phyloP scores from a whole-genome alignment of 2,797 vertebrate species.

The Fistularia commersonii region DNA sequence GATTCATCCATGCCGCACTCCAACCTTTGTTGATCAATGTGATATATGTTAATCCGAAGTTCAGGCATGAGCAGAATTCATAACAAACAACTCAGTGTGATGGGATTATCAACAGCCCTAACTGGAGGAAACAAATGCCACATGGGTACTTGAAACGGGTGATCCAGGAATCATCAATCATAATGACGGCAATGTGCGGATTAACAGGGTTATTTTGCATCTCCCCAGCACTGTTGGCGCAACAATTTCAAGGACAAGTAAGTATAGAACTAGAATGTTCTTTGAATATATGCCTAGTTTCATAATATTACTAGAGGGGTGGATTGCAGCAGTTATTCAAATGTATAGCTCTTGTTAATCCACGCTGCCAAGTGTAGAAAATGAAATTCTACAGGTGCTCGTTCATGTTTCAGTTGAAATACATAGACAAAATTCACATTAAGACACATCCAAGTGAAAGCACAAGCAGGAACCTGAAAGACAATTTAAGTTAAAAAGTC shows the following conservation, averaged over 20 bases:
- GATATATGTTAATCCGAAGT: constrained; percentile 65
- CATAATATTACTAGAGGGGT: background rate
- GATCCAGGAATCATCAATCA: constrained; percentile 34
- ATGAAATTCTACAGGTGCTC: no score
- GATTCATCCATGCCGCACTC: constrained; percentile 56
- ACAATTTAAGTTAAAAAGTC: no score
- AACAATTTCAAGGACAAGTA: constrained; percentile 50
- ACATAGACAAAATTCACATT: no score
- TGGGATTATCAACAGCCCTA: constrained; percentile 50
- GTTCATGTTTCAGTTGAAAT: no score
- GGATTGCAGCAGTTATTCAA: no score
- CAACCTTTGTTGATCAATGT: constrained; percentile 65
- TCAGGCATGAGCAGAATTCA: constrained; percentile 58
- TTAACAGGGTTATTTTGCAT: constrained; percentile 35
- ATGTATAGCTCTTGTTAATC: no score
- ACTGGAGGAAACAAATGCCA: constrained; percentile 47
- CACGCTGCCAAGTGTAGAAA: no score
- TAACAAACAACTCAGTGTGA: constrained; percentile 41
- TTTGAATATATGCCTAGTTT: background rate
- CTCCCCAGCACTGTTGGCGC: constrained; percentile 25
- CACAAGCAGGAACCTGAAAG: no score
- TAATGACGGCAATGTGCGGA: constrained; percentile 33
- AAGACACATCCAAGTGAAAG: no score
- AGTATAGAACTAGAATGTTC: constrained; percentile 7
- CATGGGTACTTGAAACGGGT: constrained; percentile 22